Evolutionary conservation across 2,113 vertebrate species (phyloP), one percentile per base, ranked within the genome.

Genomic region (Toxostoma redivivum): DNA sequence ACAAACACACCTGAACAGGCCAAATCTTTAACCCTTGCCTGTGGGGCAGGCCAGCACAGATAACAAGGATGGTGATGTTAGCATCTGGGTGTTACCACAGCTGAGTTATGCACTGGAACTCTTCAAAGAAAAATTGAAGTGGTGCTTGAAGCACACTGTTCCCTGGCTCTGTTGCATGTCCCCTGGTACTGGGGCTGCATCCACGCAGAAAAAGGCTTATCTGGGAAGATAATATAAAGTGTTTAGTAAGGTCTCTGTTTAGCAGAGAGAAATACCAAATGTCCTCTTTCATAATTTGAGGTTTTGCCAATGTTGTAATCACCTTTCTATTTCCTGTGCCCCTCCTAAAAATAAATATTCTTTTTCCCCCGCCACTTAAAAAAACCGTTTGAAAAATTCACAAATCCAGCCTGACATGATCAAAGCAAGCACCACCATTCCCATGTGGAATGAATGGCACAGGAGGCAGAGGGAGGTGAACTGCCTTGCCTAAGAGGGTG

Each of bases 261-360:
- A 91, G 92, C 48, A 60, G 69, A 93, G 57, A 79, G 88, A 95
- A 90, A 92, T 86, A 93, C 50, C 51, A 66, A 71, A 93, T 78
- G 82, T 65, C 65, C 73, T 81, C 73, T 94, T 94, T 94, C 86
- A 4, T 86, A 87, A 97, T 88, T 53, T 92, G 94, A 94, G 69
- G 85, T 74, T 95, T 93, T 78, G 90, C 71, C 76, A 74, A 33
- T 92, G 88, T 94, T 81, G 90, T 77, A 96, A 95, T 90, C 31
- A 15, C 70, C 51, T 92, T 84, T 91, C 81, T 90, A 73, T 70
- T 74, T 92, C 82, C 64, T 2, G 1, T 60, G 85, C 51, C 86
- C 51, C 72, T 92, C 90, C 82, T 86, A 90, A 96, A 92, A 70
- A 78, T 18, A 83, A 92, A 10, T 80, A 15, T 9, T 77, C 67